Percentiles rank a stretch among this genome's conserved stretches.
phyloP scores from a whole-genome alignment of 2,113 vertebrate genomes.

The Camelus dromedarius region DNA sequence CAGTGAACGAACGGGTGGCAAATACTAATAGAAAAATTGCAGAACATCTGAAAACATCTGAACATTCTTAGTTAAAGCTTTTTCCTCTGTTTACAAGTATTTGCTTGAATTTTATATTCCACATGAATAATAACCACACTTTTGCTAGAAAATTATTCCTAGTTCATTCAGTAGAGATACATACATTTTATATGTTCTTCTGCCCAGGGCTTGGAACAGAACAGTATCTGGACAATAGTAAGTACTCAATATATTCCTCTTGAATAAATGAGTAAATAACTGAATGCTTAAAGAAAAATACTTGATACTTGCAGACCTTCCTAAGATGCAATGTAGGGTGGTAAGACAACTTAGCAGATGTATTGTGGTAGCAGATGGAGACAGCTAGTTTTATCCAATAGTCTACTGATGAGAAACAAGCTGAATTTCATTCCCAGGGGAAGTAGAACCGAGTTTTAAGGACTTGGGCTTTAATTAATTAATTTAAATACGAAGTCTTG shows the following conservation, averaged over 20 bases:
- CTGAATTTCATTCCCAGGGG: not conserved
- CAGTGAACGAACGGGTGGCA: not conserved
- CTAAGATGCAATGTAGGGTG: not conserved
- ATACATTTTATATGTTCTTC: not conserved
- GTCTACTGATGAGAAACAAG: not conserved
- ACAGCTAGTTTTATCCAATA: not conserved
- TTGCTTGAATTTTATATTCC: slow-evolving; percentile 41
- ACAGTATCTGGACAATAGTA: not conserved
- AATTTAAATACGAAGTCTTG: not conserved
- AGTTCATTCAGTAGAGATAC: not conserved
- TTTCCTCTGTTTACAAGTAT: not conserved
- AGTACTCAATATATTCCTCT: not conserved
- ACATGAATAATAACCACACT: not conserved
- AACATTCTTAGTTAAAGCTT: slow-evolving; percentile 2
- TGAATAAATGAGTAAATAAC: not conserved
- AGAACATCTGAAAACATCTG: not conserved
- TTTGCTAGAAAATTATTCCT: not conserved
- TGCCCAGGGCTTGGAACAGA: not conserved
- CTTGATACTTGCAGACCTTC: not conserved
- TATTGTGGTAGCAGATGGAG: not conserved
- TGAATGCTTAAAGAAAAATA: not conserved
- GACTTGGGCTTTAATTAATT: not conserved
- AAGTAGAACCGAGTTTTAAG: not conserved
- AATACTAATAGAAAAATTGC: not conserved
- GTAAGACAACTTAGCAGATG: not conserved